Conservation (phyloP, 2,888 invertebrate species). For the Conops quadrifasciatus region DNA sequence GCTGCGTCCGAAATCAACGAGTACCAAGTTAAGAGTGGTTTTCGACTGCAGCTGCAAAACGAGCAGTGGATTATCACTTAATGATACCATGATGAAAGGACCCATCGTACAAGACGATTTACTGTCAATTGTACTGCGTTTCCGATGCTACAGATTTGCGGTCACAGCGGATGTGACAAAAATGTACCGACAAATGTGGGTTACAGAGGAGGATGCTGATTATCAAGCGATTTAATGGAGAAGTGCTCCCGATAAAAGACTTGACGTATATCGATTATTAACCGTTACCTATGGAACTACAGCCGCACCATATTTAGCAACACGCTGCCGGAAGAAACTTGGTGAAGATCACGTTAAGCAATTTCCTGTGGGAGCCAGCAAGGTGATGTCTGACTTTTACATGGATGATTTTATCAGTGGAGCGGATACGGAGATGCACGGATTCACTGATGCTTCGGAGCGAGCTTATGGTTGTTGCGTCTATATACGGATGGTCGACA, state of each 20-base stretch:
- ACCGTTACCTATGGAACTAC: conserved; percentile 38
- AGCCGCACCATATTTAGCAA: conserved; percentile 37
- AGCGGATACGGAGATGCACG: conserved; percentile 32
- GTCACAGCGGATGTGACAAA: conserved; percentile 42
- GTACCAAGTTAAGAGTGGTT: conserved; percentile 40
- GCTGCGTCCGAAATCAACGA: conserved; percentile 34
- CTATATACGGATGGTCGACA: conserved; percentile 14
- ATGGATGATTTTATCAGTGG: conserved; percentile 38
- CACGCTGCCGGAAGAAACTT: conserved; percentile 30
- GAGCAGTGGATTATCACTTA: conserved; percentile 38
- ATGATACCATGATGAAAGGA: conserved; percentile 40
- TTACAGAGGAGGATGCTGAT: conserved; percentile 35
- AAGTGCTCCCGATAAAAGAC: neutral
- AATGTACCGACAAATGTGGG: conserved; percentile 44
- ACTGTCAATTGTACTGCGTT: conserved; percentile 36
- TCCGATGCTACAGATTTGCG: conserved; percentile 34
- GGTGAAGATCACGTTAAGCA: conserved; percentile 35
- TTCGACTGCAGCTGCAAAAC: conserved; percentile 40
- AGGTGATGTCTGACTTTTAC: conserved; percentile 19
- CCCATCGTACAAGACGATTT: conserved; percentile 39
- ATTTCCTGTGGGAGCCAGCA: conserved; percentile 2
- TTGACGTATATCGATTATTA: conserved; percentile 30
- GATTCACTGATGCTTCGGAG: conserved; percentile 33
- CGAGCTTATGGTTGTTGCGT: conserved; percentile 21
- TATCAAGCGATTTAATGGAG: conserved; percentile 42